Evolutionary conservation across 2,797 vertebrate genomes (phyloP).

Genomic region (Carapus acus): DNA sequence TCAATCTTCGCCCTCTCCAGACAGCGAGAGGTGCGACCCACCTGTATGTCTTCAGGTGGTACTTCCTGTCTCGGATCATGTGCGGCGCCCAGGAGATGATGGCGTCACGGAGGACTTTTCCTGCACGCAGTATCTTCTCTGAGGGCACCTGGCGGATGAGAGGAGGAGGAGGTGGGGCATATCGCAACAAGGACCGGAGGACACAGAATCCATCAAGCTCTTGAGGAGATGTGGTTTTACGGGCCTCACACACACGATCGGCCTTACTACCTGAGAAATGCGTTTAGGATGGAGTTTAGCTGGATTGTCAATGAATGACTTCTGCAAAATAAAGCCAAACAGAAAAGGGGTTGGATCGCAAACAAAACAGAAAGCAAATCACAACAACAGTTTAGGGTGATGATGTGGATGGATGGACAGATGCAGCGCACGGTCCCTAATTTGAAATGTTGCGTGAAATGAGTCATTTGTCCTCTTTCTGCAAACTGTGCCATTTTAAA

Average conservation of each 20-base stretch:
- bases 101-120: conserved; percentile 84
- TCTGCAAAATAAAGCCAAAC: conserved; percentile 91
- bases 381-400: conserved; percentile 2
- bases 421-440: too few relatives aligned
- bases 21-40: conserved; percentile 42
- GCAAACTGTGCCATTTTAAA: too few relatives aligned
- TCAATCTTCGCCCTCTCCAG: too few relatives aligned
- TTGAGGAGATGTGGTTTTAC: too few relatives aligned
- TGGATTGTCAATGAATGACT: conserved; percentile 83
- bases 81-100: conserved; percentile 89
- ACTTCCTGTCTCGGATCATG: conserved; percentile 98
- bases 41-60: conserved; percentile 96
- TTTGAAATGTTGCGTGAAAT: too few relatives aligned
- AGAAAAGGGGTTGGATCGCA: conserved; percentile 38
- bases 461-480: too few relatives aligned
- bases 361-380: conserved; percentile 31
- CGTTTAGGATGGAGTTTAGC: conserved; percentile 81
- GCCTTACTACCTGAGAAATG: conserved; percentile 83
- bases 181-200: conserved; percentile 3
- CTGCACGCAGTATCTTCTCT: conserved; percentile 89
- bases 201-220: not conserved
- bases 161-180: conserved; percentile 8
- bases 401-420: not conserved
- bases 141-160: conserved; percentile 78
- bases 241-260: too few relatives aligned